Percentiles rank a stretch among this genome's conserved stretches.
Evolutionary conservation across 2,797 vertebrate species (phyloP).

Genomic region (Iguana delicatissima): DNA sequence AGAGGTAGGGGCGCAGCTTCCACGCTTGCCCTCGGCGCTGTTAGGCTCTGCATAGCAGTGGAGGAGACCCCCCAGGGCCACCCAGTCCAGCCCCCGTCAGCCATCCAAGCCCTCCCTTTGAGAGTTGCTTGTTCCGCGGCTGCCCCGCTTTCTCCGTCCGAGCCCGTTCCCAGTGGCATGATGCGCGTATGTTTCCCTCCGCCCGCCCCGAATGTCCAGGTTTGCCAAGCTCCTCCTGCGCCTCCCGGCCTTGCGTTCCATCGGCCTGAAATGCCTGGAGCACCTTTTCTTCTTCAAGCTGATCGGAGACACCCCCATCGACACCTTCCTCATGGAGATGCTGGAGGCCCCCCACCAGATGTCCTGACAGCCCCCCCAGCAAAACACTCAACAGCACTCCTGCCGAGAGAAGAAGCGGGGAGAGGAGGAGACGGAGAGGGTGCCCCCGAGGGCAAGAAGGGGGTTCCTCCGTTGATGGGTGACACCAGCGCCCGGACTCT

Average conservation of each 20-base stretch:
- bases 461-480: not conserved
- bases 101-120: too few species aligned
- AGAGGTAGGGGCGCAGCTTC: too few species aligned
- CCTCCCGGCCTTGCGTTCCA: constrained; percentile 92
- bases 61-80: too few species aligned
- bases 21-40: too few species aligned
- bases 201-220: constrained; percentile 67
- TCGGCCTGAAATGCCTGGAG: constrained; percentile 94
- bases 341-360: constrained; percentile 93
- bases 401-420: not conserved
- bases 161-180: too few species aligned
- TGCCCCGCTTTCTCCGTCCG: too few species aligned
- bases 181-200: too few species aligned
- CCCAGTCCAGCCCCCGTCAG: too few species aligned
- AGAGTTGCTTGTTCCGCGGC: too few species aligned
- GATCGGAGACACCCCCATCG: constrained; percentile 94
- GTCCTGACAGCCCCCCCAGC: constrained; percentile 71
- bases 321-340: constrained; percentile 98
- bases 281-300: constrained; percentile 97
- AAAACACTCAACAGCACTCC: not conserved
- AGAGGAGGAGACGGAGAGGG: not conserved
- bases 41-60: too few species aligned
- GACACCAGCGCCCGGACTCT: not conserved
- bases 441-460: too few species aligned
- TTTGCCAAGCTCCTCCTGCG: constrained; percentile 95